Conservation (phyloP, 2,797 vertebrate species). For the Sebastes baramenuke region DNA sequence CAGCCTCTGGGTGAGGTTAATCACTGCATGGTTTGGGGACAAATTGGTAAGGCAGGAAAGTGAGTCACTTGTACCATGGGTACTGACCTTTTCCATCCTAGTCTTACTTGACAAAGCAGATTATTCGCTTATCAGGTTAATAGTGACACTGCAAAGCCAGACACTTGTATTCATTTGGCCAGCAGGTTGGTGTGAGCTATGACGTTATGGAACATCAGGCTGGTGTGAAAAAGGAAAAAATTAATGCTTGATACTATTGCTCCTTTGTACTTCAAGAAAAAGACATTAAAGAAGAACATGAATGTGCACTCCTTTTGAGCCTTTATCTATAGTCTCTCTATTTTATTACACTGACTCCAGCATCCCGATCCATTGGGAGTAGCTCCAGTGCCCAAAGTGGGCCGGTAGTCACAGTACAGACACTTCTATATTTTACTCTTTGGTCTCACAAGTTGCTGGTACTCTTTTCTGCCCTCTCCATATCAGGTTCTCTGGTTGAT, state of each 20-base stretch:
- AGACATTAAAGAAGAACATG: background rate
- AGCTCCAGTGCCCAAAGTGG: slow-evolving; percentile 9
- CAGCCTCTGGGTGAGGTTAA: slow-evolving; percentile 44
- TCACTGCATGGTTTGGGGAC: slow-evolving; percentile 40
- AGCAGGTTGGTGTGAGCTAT: background rate
- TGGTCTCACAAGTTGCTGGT: no score
- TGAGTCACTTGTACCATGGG: slow-evolving; percentile 34
- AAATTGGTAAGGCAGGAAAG: slow-evolving; percentile 25
- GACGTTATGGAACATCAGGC: background rate
- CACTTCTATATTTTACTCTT: no score
- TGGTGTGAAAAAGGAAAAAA: background rate
- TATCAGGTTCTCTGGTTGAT: no score
- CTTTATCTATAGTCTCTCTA: background rate
- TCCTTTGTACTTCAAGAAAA: background rate
- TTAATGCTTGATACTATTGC: background rate
- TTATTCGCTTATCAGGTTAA: slow-evolving; percentile 24
- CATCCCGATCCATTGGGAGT: slow-evolving; percentile 51
- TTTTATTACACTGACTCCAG: slow-evolving; percentile 46
- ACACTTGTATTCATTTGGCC: background rate
- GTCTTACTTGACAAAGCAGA: slow-evolving; percentile 31
- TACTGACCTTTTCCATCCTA: slow-evolving; percentile 34
- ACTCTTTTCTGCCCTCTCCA: no score
- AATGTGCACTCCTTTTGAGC: background rate
- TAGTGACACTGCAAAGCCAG: slow-evolving; percentile 7
- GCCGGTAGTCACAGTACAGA: background rate